These are phyloP conservation scores for Pedicia rivosa DNA, from an alignment of 2,888 invertebrate genomes.

Conservation along the genomic window DNA sequence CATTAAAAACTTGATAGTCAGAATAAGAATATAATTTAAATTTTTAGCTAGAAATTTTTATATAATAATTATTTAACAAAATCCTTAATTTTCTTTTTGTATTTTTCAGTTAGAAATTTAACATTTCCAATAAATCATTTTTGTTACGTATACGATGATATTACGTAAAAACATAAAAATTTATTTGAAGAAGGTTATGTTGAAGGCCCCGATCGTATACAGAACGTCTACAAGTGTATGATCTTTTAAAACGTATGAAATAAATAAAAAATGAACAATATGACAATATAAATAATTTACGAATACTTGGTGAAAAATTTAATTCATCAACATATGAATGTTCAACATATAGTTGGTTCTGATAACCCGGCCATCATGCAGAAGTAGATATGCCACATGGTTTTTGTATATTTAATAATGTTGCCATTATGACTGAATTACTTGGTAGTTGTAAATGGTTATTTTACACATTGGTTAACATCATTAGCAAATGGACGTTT, in stretches of 20 bases:
- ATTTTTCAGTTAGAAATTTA: slow-evolving; percentile 40
- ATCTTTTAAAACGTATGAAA: slow-evolving; percentile 46
- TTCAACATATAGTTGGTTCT: slow-evolving; percentile 58
- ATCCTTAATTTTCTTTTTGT: too few relatives aligned
- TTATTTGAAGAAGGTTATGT: slow-evolving; percentile 56
- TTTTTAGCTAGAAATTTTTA: too few relatives aligned
- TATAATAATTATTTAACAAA: too few relatives aligned
- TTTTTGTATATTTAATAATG: slow-evolving; percentile 82
- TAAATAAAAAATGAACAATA: slow-evolving; percentile 29
- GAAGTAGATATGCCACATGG: slow-evolving; percentile 60
- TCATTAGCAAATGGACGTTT: too few relatives aligned
- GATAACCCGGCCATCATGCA: slow-evolving; percentile 89
- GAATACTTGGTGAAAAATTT: slow-evolving; percentile 30
- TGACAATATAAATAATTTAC: slow-evolving; percentile 29
- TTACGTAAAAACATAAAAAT: slow-evolving; percentile 61
- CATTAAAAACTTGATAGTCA: too few relatives aligned
- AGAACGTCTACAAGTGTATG: slow-evolving; percentile 53
- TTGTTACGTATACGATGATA: slow-evolving; percentile 60
- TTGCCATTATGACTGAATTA: too few relatives aligned
- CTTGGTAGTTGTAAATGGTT: too few relatives aligned
- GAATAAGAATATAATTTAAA: not conserved
- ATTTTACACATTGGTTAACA: too few relatives aligned
- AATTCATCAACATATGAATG: slow-evolving; percentile 51
- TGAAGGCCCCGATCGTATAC: slow-evolving; percentile 62
- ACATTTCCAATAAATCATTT: slow-evolving; percentile 42